Base-by-base conservation (phyloP, 2,113 vertebrate species). In the Eudyptes chrysolophus region DNA sequence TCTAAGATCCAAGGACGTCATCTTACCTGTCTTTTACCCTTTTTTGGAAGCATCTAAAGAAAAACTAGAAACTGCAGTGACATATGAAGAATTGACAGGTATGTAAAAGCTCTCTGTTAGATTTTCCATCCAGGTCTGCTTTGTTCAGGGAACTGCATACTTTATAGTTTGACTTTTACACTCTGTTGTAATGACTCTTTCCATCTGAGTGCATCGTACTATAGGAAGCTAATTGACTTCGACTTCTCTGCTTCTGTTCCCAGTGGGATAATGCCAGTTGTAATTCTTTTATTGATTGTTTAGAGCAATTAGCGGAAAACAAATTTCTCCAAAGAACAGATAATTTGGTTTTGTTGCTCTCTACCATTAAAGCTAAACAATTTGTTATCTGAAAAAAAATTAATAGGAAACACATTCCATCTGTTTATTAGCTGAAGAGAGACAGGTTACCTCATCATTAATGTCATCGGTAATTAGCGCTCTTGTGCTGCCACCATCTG, bases 181-280 rank as follows among this genome's bases (percentile, higher is more conserved):
- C 55, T 61, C 21, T 71, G 54, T 68, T 80, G 44, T 90, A 89
- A 94, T 93, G 89, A 95, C 82, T 94, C 68, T 96, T 97, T 92
- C 90, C 61, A 36, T 95, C 83, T 91, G 94, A 96, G 88, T 62
- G 75, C 95, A 89, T 89, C 14, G 1, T 89, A 19, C 90, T 48
- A 13, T n/a, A 89, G 94, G 90, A 87, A 97, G 90, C 76, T 98
- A 98, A 97, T 98, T 98, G 94, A 97, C 94, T 98, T 94, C 97
- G 96, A 96, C 93, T 97, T 81, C 76, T 68, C 86, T 94, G 85
- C 58, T 83, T 87, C 87, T 89, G 32, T 90, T 95, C 97, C 81
- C 97, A 74, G 78, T 96, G 90, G 97, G 97, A 82, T 89, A 69
- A 86, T 72, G 81, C 71, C 65, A 88, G 81, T 76, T 94, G 87